phyloP scores from a whole-genome alignment of 2,888 invertebrate genomes.

The Standfussiana lucernea region DNA sequence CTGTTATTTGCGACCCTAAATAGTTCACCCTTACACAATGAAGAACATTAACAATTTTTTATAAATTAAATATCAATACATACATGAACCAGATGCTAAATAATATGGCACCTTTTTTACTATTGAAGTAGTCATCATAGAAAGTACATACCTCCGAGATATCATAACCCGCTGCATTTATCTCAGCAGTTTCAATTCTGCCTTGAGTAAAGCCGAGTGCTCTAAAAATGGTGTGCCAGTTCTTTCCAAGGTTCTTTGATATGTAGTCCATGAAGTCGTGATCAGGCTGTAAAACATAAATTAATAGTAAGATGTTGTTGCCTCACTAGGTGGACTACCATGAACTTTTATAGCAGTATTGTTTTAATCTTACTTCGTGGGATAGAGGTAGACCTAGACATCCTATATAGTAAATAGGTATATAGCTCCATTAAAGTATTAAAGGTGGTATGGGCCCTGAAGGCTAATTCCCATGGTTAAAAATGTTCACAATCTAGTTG shows the following conservation, averaged over 20 bases:
- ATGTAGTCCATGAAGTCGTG: constrained; percentile 90
- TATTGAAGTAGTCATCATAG: not conserved
- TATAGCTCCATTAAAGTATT: not conserved
- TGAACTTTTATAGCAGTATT: not conserved
- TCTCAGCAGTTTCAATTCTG: constrained; percentile 91
- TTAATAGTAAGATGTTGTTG: not conserved
- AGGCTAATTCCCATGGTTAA: not conserved
- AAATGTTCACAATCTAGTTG: not conserved
- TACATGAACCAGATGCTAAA: not conserved
- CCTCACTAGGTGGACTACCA: not conserved
- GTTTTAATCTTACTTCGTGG: not conserved
- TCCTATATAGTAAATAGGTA: no score
- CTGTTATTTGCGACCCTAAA: not conserved
- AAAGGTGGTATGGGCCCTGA: not conserved
- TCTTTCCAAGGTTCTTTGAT: constrained; percentile 91
- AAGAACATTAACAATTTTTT: not conserved
- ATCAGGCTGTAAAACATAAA: constrained; percentile 80
- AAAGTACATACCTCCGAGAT: constrained; percentile 86
- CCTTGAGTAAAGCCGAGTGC: constrained; percentile 91
- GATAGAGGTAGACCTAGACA: not conserved
- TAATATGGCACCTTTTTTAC: not conserved
- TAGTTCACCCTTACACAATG: not conserved
- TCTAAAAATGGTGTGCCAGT: constrained; percentile 91
- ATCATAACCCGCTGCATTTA: constrained; percentile 85
- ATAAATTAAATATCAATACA: not conserved